Conservation (phyloP, 30 jellyfish, hydroid and myxozoan species). For the Turritopsis dohrnii region DNA sequence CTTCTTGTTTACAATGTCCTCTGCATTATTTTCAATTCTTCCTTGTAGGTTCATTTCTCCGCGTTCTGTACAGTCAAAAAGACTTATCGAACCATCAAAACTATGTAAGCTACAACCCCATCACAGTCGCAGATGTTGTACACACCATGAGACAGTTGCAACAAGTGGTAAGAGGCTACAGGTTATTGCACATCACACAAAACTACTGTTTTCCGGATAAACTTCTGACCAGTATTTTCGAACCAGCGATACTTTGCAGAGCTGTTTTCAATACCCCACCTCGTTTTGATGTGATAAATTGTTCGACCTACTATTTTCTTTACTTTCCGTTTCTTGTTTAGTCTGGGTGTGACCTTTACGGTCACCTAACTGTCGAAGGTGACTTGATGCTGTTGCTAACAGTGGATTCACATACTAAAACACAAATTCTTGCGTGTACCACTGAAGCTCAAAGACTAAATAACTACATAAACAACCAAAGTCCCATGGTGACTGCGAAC, state of each 20-base stretch:
- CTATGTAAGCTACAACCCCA: constrained; percentile 46
- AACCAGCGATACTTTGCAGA: too few species aligned
- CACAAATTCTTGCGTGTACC: constrained; percentile 31
- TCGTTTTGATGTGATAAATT: too few species aligned
- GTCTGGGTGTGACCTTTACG: constrained; percentile 57
- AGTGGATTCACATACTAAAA: constrained; percentile 28
- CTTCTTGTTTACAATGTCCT: too few species aligned
- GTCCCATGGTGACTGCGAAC: constrained; percentile 62
- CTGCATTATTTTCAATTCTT: neutral
- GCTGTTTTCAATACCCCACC: too few species aligned
- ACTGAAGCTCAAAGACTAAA: constrained; percentile 57
- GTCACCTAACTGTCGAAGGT: constrained; percentile 66
- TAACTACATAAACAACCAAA: constrained; percentile 47
- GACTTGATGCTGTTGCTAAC: constrained; percentile 49
- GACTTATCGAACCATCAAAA: constrained; percentile 47
- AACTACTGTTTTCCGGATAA: too few species aligned
- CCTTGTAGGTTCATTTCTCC: constrained; percentile 48
- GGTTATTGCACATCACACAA: too few species aligned
- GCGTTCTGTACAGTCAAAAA: constrained; percentile 59
- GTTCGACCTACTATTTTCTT: too few species aligned
- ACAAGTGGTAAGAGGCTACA: too few species aligned
- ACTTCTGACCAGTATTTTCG: too few species aligned
- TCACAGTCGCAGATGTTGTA: constrained; percentile 45
- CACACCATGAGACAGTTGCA: constrained; percentile 43
- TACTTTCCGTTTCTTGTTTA: constrained; percentile 20